Conservation (phyloP, 2,797 vertebrate species). For the Linurgus olivaceus region DNA sequence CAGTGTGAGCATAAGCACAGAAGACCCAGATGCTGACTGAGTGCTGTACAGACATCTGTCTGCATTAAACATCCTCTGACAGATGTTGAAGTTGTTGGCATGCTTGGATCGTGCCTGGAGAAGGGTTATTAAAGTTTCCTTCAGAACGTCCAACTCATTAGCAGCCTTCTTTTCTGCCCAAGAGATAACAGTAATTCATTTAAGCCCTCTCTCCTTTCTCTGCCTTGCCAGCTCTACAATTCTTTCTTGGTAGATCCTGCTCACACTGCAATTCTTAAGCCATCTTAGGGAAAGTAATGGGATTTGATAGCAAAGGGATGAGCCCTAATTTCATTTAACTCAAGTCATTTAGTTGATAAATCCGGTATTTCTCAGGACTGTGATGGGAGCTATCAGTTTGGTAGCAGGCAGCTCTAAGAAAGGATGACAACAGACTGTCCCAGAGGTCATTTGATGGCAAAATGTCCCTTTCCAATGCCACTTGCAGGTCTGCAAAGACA, state of each 20-base stretch:
- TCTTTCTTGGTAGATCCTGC: not conserved
- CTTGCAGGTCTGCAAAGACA: not conserved
- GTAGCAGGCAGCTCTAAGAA: not conserved
- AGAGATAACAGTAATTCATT: not conserved
- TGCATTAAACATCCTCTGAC: not conserved
- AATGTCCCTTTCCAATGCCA: not conserved
- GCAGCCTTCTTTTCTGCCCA: not conserved
- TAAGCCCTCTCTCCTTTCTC: not conserved
- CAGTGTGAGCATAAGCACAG: rapidly evolving
- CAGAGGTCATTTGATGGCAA: not conserved
- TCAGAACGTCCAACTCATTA: not conserved
- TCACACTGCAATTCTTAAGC: conserved; percentile 26
- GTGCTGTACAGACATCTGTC: not conserved
- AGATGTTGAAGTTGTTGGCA: not conserved
- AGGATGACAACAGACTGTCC: not conserved
- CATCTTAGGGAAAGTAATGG: conserved; percentile 55
- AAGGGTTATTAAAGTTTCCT: not conserved
- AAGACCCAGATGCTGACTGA: not conserved
- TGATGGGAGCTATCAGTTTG: not conserved
- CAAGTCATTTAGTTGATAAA: conserved; percentile 1
- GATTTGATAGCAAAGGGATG: conserved; percentile 54
- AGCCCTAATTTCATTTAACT: conserved; percentile 43
- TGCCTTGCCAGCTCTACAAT: rapidly evolving
- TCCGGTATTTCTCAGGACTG: not conserved
- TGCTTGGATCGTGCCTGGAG: not conserved